Percentiles rank a stretch among this genome's conserved stretches.
These are phyloP conservation scores for Calonectris borealis DNA, from an alignment of 2,113 vertebrate genomes.

Conservation along the genomic window DNA sequence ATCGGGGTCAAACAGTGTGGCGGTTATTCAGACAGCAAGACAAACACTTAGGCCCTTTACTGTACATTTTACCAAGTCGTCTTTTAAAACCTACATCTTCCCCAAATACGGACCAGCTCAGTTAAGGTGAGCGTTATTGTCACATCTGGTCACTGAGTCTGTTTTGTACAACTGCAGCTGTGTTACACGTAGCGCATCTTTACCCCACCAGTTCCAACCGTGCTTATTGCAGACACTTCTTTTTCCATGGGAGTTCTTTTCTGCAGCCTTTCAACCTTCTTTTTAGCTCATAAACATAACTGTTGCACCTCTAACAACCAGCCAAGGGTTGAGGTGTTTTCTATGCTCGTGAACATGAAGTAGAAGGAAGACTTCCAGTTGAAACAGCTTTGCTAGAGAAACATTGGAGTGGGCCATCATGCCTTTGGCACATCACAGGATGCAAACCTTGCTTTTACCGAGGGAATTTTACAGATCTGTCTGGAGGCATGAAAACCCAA, in stretches of 20 bases:
- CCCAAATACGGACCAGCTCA: not conserved
- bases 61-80: not conserved
- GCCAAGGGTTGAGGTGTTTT: not conserved
- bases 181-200: not conserved
- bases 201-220: rapidly evolving
- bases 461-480: not conserved
- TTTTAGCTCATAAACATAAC: rapidly evolving
- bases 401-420: rapidly evolving
- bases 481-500: not conserved
- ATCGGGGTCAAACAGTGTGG: not conserved
- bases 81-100: not conserved
- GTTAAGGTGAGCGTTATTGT: not conserved
- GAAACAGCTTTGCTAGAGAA: not conserved
- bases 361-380: conserved; percentile 4
- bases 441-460: not conserved
- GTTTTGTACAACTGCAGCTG: not conserved
- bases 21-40: not conserved
- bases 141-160: not conserved
- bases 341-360: not conserved
- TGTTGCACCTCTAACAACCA: not conserved
- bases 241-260: rapidly evolving
- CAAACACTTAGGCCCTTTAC: not conserved
- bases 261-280: not conserved
- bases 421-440: not conserved
- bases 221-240: not conserved